Conservation (phyloP, 2,113 vertebrate species). For the Herpailurus yagouaroundi region DNA sequence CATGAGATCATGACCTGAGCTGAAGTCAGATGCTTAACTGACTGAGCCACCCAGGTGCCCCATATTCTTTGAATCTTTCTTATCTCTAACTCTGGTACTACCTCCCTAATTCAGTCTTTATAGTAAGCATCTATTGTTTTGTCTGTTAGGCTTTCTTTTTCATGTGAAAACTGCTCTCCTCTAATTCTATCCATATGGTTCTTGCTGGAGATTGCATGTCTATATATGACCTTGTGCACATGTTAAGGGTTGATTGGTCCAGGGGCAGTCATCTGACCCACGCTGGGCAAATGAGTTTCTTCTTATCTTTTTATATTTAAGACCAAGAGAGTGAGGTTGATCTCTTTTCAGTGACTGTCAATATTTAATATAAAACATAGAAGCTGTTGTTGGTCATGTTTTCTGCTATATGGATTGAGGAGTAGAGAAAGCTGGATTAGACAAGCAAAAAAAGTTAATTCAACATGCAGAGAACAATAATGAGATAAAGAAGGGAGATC, state of each 20-base stretch:
- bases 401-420: not conserved
- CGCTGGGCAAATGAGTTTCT: not conserved
- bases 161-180: not conserved
- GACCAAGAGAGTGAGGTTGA: not conserved
- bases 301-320: not conserved
- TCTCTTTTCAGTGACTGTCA: not conserved
- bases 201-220: not conserved
- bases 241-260: not conserved
- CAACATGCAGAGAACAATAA: not conserved
- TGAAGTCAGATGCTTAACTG: too few species aligned
- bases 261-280: not conserved
- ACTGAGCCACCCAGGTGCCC: too few species aligned
- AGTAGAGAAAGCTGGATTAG: not conserved
- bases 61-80: not conserved
- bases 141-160: not conserved
- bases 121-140: not conserved
- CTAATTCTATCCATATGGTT: not conserved
- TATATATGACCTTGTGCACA: not conserved
- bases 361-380: not conserved
- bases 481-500: not conserved
- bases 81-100: not conserved
- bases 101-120: not conserved
- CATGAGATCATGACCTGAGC: too few species aligned
- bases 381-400: not conserved
- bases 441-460: constrained; percentile 41